These are phyloP conservation scores for Mellilla xanthometata DNA, from an alignment of 2,888 invertebrate genomes.

Conservation along the genomic window DNA sequence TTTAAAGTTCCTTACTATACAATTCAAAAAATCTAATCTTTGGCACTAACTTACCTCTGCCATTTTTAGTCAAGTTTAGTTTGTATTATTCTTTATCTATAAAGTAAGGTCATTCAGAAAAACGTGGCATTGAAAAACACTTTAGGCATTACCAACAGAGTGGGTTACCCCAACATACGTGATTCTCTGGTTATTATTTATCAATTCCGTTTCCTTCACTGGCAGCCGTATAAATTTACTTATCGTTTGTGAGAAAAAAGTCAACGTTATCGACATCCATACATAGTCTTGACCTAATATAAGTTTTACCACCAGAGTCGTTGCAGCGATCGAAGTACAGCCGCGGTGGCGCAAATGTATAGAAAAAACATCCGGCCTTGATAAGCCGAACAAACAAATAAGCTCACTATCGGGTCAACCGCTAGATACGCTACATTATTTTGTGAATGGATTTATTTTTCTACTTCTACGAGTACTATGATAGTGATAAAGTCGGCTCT, in stretches of 20 bases:
- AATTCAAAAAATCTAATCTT: too few relatives aligned
- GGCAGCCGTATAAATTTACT: constrained; percentile 41
- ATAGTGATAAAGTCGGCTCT: constrained; percentile 22
- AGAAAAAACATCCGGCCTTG: constrained; percentile 82
- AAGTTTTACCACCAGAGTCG: constrained; percentile 65
- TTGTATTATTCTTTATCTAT: too few relatives aligned
- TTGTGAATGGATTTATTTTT: constrained; percentile 65
- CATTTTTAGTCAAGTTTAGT: too few relatives aligned
- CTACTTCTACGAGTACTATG: constrained; percentile 43
- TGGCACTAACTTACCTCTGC: too few relatives aligned
- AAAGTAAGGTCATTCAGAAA: background rate
- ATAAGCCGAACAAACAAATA: constrained; percentile 80
- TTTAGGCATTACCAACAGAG: background rate
- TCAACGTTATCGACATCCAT: constrained; percentile 60
- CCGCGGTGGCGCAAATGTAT: constrained; percentile 76
- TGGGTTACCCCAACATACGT: constrained; percentile 12
- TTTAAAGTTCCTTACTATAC: too few relatives aligned
- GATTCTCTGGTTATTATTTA: constrained; percentile 39
- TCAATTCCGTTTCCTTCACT: constrained; percentile 37
- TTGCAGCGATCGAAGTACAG: constrained; percentile 68
- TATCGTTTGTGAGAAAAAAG: constrained; percentile 55
- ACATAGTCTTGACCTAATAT: constrained; percentile 72
- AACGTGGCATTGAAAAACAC: constrained; percentile 14
- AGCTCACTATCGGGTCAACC: constrained; percentile 77
- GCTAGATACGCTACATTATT: constrained; percentile 70